These are phyloP conservation scores for Tylochromis polylepis DNA, from an alignment of 2,113 vertebrate genomes.

Conservation along the genomic window DNA sequence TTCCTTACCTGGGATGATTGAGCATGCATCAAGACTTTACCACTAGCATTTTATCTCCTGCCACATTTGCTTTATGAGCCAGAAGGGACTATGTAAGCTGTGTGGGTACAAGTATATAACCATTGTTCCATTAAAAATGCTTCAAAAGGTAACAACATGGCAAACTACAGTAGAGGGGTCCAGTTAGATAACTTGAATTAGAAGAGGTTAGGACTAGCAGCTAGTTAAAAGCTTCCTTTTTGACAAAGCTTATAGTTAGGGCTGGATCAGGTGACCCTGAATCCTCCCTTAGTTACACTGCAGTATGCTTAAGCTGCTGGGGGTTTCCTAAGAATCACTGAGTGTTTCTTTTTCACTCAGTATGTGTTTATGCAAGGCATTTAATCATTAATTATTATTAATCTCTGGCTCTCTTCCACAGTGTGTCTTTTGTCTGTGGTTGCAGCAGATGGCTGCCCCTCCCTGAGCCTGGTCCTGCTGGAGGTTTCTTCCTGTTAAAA, in stretches of 20 bases:
- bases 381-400: neutral
- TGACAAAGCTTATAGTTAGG: neutral
- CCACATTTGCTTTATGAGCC: neutral
- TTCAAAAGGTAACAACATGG: neutral
- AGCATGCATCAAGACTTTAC: neutral
- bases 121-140: neutral
- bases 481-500: neutral
- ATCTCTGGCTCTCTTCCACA: neutral
- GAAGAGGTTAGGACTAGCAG: neutral
- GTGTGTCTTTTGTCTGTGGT: neutral
- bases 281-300: neutral
- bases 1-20: neutral
- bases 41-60: neutral
- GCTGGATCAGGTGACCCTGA: neutral
- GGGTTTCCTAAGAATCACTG: neutral
- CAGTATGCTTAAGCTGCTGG: neutral
- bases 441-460: neutral
- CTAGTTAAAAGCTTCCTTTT: neutral
- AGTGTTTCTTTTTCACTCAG: neutral
- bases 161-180: neutral
- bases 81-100: neutral
- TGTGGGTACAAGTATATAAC: neutral
- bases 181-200: neutral
- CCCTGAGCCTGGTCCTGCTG: neutral
- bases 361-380: neutral